Evolutionary conservation across 35 echinoderm and acorn worm species (phyloP), one percentile per base, ranked within the genome.

Genomic region (Ptychodera flava): DNA sequence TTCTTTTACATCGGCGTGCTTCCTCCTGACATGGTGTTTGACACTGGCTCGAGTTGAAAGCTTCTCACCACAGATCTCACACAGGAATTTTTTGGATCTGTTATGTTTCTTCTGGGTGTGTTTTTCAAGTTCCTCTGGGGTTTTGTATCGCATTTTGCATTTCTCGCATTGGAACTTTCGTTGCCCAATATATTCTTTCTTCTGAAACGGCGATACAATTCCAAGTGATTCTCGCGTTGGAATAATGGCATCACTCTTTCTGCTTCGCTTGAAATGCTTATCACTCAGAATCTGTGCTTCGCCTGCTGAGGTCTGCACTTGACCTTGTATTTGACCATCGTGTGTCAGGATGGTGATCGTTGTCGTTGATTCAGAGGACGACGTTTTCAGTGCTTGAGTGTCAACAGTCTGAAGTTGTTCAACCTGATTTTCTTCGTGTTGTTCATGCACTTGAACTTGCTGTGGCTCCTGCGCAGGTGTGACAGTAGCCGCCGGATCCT

Each of bases 201-300:
- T 89, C 22, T 78, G 52, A 89, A 94, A 99, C 15, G 96, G 96
- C 0, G 96, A 99, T 36, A 86, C 33, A 0, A 99, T 99, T 31
- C 96, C 96, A 0, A 99, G 86, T 10, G 96, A 99, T 80, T 94
- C 89, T 0, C 88, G 80, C 15, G 96, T 99, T 0, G 96, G 96
- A 16, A 99, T 99, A 37, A 99, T 92, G 0, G 96, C 96, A 38
- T 99, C 85, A 80, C 96, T 99, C 75, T 94, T 94, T 1, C 77
- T 37, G 75, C 96, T 99, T 78, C 90, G 94, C 79, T 88, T 92
- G 78, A 99, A 99, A 33, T 99, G 96, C 15, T 94, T 64, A 22
- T 64, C 45, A 64, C 45, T 91, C 27, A 90, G 88, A 28, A 88
- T 91, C 0, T 89, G 91, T 35, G 88, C 88, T 27, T 87, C 87